Conservation (phyloP, 2,888 invertebrate species). For the Drosophila conformis region DNA sequence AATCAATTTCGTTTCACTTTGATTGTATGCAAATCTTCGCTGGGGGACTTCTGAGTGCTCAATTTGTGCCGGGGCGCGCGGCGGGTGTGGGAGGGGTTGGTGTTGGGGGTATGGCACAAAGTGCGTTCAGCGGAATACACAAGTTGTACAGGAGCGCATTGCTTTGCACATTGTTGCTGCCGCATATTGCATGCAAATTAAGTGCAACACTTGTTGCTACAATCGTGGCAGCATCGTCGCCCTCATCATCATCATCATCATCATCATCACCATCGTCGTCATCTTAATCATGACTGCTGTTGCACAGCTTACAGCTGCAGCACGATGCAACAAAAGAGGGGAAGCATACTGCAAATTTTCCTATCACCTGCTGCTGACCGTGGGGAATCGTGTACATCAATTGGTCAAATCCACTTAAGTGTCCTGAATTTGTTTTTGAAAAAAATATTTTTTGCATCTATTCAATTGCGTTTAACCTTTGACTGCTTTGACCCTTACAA, state of each 20-base stretch:
- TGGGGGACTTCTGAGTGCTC: constrained; percentile 41
- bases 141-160: not conserved
- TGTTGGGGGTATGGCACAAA: not conserved
- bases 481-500: not conserved
- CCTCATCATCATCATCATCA: constrained; percentile 17
- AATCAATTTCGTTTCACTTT: constrained; percentile 75
- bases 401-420: not conserved
- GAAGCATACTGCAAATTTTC: not conserved
- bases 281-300: constrained; percentile 23
- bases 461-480: not conserved
- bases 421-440: not conserved
- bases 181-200: constrained; percentile 78
- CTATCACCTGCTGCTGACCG: not conserved
- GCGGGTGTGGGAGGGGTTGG: too few species aligned
- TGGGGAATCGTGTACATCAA: not conserved
- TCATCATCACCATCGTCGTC: constrained; percentile 20
- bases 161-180: constrained; percentile 13
- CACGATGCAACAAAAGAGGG: constrained; percentile 1
- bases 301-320: constrained; percentile 16
- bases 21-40: constrained; percentile 77
- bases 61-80: not conserved
- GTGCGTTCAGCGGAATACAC: constrained; percentile 13
- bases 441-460: not conserved
- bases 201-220: constrained; percentile 73
- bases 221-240: constrained; percentile 25